Conservation (phyloP, 2,888 invertebrate genomes). For the Erebia ligea region DNA sequence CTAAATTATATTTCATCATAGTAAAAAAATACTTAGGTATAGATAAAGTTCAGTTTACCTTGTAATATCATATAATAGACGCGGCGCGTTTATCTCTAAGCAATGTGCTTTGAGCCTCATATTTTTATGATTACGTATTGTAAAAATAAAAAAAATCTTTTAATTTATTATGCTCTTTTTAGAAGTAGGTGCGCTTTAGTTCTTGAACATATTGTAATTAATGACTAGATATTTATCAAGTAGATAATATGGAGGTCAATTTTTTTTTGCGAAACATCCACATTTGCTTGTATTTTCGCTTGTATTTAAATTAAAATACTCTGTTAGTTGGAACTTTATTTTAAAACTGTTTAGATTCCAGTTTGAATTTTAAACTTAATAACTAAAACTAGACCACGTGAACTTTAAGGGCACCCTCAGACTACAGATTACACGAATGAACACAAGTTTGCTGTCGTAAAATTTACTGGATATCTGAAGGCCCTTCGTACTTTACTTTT, state of each 20-base stretch:
- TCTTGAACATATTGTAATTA: conserved; percentile 1
- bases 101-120: too few species aligned
- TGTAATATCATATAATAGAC: too few species aligned
- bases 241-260: not conserved
- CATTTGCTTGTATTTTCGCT: not conserved
- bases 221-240: not conserved
- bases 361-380: not conserved
- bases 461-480: not conserved
- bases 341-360: conserved; percentile 8
- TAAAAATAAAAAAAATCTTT: too few species aligned
- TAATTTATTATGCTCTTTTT: too few species aligned
- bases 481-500: not conserved
- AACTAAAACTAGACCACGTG: conserved; percentile 12
- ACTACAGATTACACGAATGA: not conserved
- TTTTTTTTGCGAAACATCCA: not conserved
- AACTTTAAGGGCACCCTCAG: not conserved
- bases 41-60: too few species aligned
- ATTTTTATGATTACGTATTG: too few species aligned
- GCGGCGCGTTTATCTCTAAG: too few species aligned
- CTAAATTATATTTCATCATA: too few species aligned
- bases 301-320: not conserved
- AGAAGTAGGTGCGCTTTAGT: not conserved
- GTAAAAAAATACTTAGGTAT: too few species aligned
- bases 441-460: not conserved
- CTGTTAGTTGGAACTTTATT: not conserved